Percentiles rank a stretch among this genome's conserved stretches.
phyloP scores from a whole-genome alignment of 2,797 vertebrate species.

The Lepilemur septentrionalis region DNA sequence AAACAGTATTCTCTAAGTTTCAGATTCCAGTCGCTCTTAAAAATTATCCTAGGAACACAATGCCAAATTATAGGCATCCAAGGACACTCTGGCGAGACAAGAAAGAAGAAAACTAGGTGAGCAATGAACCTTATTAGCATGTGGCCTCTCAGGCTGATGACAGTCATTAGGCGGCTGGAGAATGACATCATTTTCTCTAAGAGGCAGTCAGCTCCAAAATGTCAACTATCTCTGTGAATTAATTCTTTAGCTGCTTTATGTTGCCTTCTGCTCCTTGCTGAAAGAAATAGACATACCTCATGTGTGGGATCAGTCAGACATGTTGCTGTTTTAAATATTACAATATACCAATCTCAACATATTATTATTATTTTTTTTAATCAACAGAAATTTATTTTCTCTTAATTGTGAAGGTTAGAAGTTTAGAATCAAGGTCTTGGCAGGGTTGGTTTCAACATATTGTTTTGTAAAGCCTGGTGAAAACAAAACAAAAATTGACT shows the following conservation, averaged over 20 bases:
- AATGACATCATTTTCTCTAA: conserved; percentile 69
- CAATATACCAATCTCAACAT: conserved; percentile 50
- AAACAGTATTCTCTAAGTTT: not conserved
- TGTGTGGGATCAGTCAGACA: conserved; percentile 64
- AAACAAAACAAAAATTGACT: not conserved
- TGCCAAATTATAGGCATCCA: conserved; percentile 43
- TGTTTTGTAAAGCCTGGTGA: conserved; percentile 51
- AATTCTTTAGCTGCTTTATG: conserved; percentile 59
- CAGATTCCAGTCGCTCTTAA: conserved; percentile 9
- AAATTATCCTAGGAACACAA: conserved; percentile 49
- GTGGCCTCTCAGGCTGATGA: conserved; percentile 3
- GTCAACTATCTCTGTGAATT: conserved; percentile 58
- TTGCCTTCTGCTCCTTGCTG: conserved; percentile 43
- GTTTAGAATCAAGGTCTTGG: too few relatives aligned
- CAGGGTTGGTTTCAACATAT: not conserved
- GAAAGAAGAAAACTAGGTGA: not conserved
- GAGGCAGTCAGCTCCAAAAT: conserved; percentile 70
- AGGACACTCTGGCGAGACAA: conserved; percentile 48
- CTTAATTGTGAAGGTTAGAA: too few relatives aligned
- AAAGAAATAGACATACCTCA: conserved; percentile 66
- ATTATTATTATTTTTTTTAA: not conserved
- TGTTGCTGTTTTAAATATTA: conserved; percentile 60
- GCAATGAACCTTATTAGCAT: conserved; percentile 8
- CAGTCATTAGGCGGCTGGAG: conserved; percentile 41
- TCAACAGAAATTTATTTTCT: too few relatives aligned